Conservation (phyloP, 2,113 vertebrate genomes). For the Ammospiza caudacuta region DNA sequence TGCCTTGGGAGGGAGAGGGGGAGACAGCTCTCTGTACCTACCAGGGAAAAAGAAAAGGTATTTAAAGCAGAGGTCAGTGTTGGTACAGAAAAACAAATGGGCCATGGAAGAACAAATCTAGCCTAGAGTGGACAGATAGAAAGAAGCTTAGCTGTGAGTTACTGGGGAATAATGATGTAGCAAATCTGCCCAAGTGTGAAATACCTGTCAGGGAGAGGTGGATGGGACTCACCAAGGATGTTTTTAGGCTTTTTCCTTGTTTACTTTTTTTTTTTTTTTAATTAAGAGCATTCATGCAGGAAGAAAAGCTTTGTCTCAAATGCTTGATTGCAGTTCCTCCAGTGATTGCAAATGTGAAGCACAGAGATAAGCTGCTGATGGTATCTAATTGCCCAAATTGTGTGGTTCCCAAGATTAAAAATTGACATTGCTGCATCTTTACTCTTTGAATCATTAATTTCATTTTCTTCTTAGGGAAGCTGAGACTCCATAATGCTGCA, state of each 20-base stretch:
- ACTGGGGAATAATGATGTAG: not conserved
- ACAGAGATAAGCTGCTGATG: not conserved
- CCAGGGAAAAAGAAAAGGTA: not conserved
- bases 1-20: not conserved
- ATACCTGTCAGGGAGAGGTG: not conserved
- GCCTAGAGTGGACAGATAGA: fast-evolving
- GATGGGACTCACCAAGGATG: not conserved
- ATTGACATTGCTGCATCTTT: not conserved
- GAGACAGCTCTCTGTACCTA: not conserved
- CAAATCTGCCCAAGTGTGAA: not conserved
- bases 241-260: not conserved
- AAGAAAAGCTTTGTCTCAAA: slow-evolving; percentile 12
- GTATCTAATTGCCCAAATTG: not conserved
- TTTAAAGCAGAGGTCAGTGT: not conserved
- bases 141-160: not conserved
- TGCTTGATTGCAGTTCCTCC: slow-evolving; percentile 10
- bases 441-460: slow-evolving; percentile 9
- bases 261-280: not conserved
- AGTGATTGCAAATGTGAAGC: not conserved
- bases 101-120: not conserved
- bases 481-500: not conserved
- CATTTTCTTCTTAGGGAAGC: not conserved
- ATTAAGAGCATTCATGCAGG: not conserved
- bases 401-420: not conserved
- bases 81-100: not conserved